These are phyloP conservation scores for Tenrec ecaudatus DNA, from an alignment of 2,113 vertebrate genomes.

Conservation along the genomic window DNA sequence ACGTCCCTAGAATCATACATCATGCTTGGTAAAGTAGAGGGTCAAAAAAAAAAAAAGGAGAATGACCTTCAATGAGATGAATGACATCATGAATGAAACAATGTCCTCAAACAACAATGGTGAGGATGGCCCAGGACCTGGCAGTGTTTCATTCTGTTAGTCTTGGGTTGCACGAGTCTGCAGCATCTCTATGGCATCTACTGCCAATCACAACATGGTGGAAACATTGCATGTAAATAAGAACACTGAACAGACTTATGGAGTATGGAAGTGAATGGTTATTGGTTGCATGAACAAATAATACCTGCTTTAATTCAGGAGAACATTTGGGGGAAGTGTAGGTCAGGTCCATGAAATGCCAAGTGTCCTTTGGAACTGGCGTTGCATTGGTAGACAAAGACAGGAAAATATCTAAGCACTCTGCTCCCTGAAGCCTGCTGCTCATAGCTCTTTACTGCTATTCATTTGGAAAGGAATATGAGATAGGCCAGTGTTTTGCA, in stretches of 20 bases:
- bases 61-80: too few species aligned
- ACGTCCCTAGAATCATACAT: too few species aligned
- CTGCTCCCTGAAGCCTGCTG: not conserved
- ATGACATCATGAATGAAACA: too few species aligned
- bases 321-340: not conserved
- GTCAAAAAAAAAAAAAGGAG: too few species aligned
- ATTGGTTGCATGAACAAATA: not conserved
- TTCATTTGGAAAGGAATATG: constrained; percentile 50
- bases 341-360: not conserved
- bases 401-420: not conserved
- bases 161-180: too few species aligned
- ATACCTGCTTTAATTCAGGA: not conserved
- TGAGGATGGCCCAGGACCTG: too few species aligned
- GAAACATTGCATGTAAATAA: not conserved
- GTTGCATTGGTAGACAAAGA: not conserved
- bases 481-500: constrained; percentile 54
- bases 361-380: not conserved
- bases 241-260: not conserved
- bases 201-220: too few species aligned
- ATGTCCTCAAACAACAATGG: too few species aligned
- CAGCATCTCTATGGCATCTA: too few species aligned
- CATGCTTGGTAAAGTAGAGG: too few species aligned
- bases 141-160: too few species aligned
- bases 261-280: not conserved
- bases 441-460: constrained; percentile 42